Evolutionary conservation across 2,113 vertebrate genomes (phyloP), one percentile per base, ranked within the genome.

Genomic region (Calidris pygmaea): DNA sequence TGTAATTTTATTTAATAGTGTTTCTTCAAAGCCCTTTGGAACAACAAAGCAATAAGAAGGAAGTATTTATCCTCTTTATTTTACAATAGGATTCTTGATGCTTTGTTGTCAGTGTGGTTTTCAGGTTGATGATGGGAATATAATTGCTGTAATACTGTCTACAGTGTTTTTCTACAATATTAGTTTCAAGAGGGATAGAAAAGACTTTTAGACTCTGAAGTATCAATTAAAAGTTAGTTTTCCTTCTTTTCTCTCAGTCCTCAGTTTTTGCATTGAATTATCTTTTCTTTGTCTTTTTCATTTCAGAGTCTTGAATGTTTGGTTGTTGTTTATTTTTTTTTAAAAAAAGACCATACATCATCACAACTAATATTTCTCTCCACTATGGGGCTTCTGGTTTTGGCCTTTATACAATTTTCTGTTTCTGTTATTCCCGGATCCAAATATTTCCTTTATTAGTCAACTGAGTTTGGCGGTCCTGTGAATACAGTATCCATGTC

Each of bases 271-370:
- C 27, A 29, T 21, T 48, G 7, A 72, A 82, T 48, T 5, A 65
- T 70, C 20, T 75, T 88, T 73, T 68, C 12, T 85, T 86, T 84
- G 2, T 52, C 37, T 67, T 83, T 85, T 76, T 80, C 6, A 34
- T 80, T 87, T 91, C 32, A 73, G 34, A 59, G 19, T 1, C 17
- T 15, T 62, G 6, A 29, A 45, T 47, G 2, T 50, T 75, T 48
- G 19, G 19, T 20, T 22, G 45, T 47, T 9, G 5, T 7, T 12
- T 45, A 3, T 5, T 1, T 0, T 2, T 47, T 35, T 60, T n/a
- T 35, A 48, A n/a, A 20, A 5, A 62, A 27, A 17, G 1, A 24
- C 14, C 29, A 41, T 35, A 10, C 19, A 10, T 67, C 60, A 59
- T 59, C 12, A 68, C 1, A 1, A 16, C 27, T 55, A 37, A 74